phyloP scores from a whole-genome alignment of 2,797 vertebrate genomes.

The Falco biarmicus region DNA sequence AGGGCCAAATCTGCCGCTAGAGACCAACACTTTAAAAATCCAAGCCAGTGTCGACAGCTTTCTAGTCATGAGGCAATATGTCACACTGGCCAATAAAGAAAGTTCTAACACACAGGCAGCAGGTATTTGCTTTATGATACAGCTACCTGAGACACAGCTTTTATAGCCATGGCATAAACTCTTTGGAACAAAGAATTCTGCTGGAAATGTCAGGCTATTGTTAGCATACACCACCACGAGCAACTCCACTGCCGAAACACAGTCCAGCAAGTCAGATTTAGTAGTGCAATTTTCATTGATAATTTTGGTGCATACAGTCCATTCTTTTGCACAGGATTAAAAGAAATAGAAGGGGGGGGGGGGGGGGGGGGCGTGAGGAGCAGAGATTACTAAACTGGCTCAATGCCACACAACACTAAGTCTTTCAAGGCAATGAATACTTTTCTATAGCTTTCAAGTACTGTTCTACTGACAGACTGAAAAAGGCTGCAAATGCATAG shows the following conservation, averaged over 20 bases:
- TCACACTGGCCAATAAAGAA: neutral
- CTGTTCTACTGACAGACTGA: slow-evolving; percentile 21
- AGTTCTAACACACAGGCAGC: neutral
- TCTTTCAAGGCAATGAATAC: slow-evolving; percentile 41
- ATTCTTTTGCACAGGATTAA: slow-evolving; percentile 22
- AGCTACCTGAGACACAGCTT: neutral
- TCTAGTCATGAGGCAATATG: neutral
- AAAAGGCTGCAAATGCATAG: slow-evolving; percentile 33
- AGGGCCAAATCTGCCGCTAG: neutral
- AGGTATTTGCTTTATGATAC: neutral
- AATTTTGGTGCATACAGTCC: slow-evolving; percentile 9
- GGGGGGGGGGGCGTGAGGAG: no score
- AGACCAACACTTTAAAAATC: neutral
- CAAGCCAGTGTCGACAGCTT: neutral
- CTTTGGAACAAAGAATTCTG: neutral
- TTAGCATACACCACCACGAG: neutral
- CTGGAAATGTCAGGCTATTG: neutral
- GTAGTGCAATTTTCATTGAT: neutral
- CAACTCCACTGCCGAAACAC: neutral
- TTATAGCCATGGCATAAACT: neutral
- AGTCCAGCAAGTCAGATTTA: neutral
- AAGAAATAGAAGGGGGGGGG: neutral
- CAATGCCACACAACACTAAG: neutral
- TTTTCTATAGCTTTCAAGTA: slow-evolving; percentile 5
- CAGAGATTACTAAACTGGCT: neutral